Base-by-base conservation (phyloP, 1,140 invertebrate species). In the Calliphora vicina region DNA sequence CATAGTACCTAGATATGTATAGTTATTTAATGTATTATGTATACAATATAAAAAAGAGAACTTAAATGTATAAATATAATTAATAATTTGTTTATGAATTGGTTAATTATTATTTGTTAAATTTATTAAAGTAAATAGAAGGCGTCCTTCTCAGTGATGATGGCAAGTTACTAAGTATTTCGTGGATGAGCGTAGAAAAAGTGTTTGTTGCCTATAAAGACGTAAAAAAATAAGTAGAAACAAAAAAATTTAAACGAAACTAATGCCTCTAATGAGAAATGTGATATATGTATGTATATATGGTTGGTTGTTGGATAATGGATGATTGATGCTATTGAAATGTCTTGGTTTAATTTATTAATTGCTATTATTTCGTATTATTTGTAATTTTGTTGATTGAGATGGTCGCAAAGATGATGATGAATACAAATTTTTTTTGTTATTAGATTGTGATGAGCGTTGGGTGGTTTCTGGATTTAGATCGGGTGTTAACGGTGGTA, bases 401-500 rank as follows among this genome's bases (percentile, higher is more conserved):
- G 86, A 84, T 12, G 82, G 43, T 61, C 81, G 81, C 2, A 67
- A 61, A 61, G 50, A 43, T 27, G 80, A 76, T 27, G 80, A 73
- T 25, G 27, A 67, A 57, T 57, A n/a, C n/a, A 23, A 25, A 29
- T 25, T 27, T 9, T 25, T 13, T 73, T 73, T 26, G 23, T 27
- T 73, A 23, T 27, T 17, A 29, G 35, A 35, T 35, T 35, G 35
- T 50, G n/a, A 76, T 17, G 27, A 76, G 13, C 26, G 26, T 23
- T 76, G 61, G 17, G 20, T 23, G 3, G 20, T 67, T 6, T 20
- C 8, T 2, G 81, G 80, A 67, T 17, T 71, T 78, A 89, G 86
- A 17, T 90, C 87, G 13, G 84, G 82, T 1, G 82, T 81, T 17
- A 83, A 45, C 26, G 88, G 88, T 20, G 95, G 95, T 12, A 95